Evolutionary conservation across 2,113 vertebrate genomes (phyloP), one percentile per base, ranked within the genome.

Genomic region (Pao palembangensis): DNA sequence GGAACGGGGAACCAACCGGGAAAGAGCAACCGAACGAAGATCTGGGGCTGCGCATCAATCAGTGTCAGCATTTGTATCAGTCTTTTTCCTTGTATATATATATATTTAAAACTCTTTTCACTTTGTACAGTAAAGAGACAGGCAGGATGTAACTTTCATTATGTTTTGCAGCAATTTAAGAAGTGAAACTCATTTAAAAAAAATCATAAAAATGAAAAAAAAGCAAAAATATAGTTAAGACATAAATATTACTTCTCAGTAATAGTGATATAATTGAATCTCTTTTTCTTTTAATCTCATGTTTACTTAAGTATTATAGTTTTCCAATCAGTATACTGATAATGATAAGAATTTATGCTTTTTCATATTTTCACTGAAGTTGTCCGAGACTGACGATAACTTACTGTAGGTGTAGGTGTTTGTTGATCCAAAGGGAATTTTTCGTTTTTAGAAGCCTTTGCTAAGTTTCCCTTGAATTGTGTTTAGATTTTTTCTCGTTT

Each of bases 61-160:
- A 79, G 59, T 59, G 75, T 88, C 69, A 80, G 75, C 82, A 69
- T 88, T 79, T 76, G 72, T 80, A 60, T 60, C 52, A 67, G 61
- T 67, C 81, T 83, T 84, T 38, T 87, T 73, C 67, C 78, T 75
- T 92, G 89, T 92, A 90, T 85, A 92, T 91, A 91, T 15, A 48
- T 75, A 61, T 78, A 82, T 85, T 82, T 75, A 72, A 81, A 76
- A 80, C 79, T 71, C 79, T 88, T 90, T 88, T 90, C 89, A 87
- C 84, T 91, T 91, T 90, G 85, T 90, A 89, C 87, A 91, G 85
- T 87, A 73, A 83, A 85, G 83, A 87, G 85, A 91, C 87, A 92
- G 88, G 86, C 82, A 88, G 87, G 86, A 91, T 87, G 89, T 90
- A 91, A 82, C 87, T 90, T 91, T 89, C 75, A 85, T 85, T 82